phyloP scores from a whole-genome alignment of 2,888 invertebrate genomes.

The Acutogordius australiensis region DNA sequence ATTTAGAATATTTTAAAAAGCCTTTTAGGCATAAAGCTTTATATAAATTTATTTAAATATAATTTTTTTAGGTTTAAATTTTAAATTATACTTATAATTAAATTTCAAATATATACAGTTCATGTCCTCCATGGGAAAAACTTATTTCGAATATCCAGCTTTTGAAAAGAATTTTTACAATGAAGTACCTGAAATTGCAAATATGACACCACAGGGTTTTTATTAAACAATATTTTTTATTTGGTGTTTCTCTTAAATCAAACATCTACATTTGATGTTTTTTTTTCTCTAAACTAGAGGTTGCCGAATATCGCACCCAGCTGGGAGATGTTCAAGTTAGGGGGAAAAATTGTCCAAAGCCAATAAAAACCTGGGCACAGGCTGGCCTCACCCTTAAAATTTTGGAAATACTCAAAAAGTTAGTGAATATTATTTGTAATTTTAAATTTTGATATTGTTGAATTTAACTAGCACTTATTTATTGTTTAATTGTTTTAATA shows the following conservation, averaged over 20 bases:
- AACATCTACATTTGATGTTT: background rate
- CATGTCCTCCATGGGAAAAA: conserved; percentile 3
- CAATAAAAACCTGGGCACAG: conserved; percentile 82
- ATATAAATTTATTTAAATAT: no score
- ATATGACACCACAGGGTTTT: conserved; percentile 52
- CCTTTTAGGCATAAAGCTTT: no score
- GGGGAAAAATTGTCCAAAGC: conserved; percentile 79
- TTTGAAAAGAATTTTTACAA: conserved; percentile 87
- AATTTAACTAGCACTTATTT: no score
- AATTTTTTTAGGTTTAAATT: no score
- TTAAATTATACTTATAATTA: background rate
- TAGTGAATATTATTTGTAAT: no score
- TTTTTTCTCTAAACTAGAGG: conserved; percentile 22
- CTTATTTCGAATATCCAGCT: conserved; percentile 45
- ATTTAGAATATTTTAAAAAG: no score
- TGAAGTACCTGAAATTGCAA: conserved; percentile 71
- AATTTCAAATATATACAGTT: background rate
- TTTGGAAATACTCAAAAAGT: conserved; percentile 57
- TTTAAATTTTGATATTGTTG: no score
- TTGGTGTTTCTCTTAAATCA: conserved; percentile 11
- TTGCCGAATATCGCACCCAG: conserved; percentile 31
- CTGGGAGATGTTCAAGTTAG: conserved; percentile 78
- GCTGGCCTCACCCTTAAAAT: conserved; percentile 86
- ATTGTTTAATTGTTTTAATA: no score
- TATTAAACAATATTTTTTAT: conserved; percentile 20